Evolutionary conservation across 2,888 invertebrate species (phyloP).

Genomic region (Campoplex capitator): DNA sequence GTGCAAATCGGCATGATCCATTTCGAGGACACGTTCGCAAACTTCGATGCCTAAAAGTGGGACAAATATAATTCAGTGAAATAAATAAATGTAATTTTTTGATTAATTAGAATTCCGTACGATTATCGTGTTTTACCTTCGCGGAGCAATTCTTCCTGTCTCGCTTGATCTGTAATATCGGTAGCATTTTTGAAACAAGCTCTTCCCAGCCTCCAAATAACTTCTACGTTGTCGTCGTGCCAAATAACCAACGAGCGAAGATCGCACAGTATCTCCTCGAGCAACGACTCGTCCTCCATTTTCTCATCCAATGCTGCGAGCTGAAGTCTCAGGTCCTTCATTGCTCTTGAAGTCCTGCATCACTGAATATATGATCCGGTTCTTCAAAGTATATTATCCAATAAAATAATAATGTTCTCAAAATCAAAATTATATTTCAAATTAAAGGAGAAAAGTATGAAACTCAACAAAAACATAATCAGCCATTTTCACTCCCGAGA

Average conservation of each 20-base stretch:
- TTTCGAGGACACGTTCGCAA: slow-evolving; percentile 86
- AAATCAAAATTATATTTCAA: neutral
- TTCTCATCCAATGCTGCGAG: slow-evolving; percentile 76
- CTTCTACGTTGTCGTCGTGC: slow-evolving; percentile 78
- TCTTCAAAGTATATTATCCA: slow-evolving; percentile 73
- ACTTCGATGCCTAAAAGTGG: slow-evolving; percentile 85
- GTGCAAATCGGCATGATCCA: slow-evolving; percentile 87
- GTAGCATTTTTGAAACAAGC: slow-evolving; percentile 77
- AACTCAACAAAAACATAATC: neutral
- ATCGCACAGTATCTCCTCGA: slow-evolving; percentile 73
- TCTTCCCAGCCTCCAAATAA: slow-evolving; percentile 81
- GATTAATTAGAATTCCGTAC: too few relatives aligned
- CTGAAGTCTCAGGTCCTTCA: slow-evolving; percentile 74
- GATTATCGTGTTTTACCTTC: slow-evolving; percentile 75
- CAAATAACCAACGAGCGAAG: slow-evolving; percentile 75
- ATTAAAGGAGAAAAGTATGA: neutral
- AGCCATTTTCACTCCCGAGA: neutral
- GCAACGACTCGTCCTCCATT: slow-evolving; percentile 71
- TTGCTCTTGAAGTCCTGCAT: slow-evolving; percentile 79
- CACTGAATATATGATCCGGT: slow-evolving; percentile 81
- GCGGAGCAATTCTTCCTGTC: slow-evolving; percentile 72
- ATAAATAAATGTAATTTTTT: neutral
- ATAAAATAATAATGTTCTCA: slow-evolving; percentile 54
- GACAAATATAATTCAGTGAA: neutral
- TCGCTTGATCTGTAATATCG: slow-evolving; percentile 68